Evolutionary conservation across 2,888 invertebrate genomes (phyloP), one percentile per base, ranked within the genome.

Genomic region (Digitonthophagus gazella): DNA sequence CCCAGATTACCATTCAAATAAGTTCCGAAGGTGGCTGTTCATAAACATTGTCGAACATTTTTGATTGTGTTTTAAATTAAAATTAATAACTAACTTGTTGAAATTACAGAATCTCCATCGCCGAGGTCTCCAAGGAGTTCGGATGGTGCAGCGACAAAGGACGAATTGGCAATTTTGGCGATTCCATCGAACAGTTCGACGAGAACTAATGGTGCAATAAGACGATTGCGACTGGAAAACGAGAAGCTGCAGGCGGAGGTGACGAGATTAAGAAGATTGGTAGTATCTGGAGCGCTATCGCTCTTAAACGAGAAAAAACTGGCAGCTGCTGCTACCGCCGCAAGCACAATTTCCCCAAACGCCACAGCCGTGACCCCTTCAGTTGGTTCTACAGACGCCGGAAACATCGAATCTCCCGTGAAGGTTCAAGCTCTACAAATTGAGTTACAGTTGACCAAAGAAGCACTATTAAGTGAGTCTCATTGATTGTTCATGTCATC

Each of bases 371-470:
- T 84, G 8, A 44, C 28, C 1, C 28, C 28, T 44, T 71, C 79
- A 3, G 85, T 84, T 14, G 83, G 82, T 44, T 80, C 82, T 15
- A 82, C 81, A 68, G 84, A 86, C 68, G 85, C 84, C 14, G 83
- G 82, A 44, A 80, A 82, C 15, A 82, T 81, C 68, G 85, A 86
- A 69, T 79, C 55, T 72, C 79, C 75, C 74, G 78, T 74, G 74
- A 80, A 77, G 77, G 78, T 77, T 73, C 86, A 83, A 77, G 84
- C 81, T 68, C 81, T 82, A 76, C 86, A 82, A 75, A 89, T 90
- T 77, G 92, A 93, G 77, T 85, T 93, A 69, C 88, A 91, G 70
- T 86, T 93, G 72, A 92, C 93, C 15, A 90, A 92, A 80, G 93
- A 94, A 83, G 92, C 93, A 63, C 86, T 94, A 69, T 78, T 82